Conservation (phyloP, 2,888 invertebrate species). For the Tortricodes alternella region DNA sequence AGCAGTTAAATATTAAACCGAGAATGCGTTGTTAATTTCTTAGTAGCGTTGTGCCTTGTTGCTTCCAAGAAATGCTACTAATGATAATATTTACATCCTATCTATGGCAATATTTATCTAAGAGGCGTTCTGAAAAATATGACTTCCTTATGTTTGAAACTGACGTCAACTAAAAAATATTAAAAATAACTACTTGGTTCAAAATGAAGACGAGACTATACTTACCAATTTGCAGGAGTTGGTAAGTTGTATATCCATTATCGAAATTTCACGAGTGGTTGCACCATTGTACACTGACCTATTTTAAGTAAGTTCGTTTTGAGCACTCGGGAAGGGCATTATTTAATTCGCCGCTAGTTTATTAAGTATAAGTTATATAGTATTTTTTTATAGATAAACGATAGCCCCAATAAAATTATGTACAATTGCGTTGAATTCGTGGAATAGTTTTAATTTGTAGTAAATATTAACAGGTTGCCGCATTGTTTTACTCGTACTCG, state of each 20-base stretch:
- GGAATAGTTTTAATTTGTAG: conserved; percentile 12
- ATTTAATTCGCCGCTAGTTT: conserved; percentile 28
- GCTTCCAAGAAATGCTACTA: conserved; percentile 29
- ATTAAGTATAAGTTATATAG: too few species aligned
- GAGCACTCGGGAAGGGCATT: conserved; percentile 23
- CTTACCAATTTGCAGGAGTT: neutral
- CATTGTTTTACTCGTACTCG: neutral
- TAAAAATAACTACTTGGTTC: too few species aligned
- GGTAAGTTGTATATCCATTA: neutral
- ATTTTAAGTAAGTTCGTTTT: conserved; percentile 24
- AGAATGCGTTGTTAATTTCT: conserved; percentile 51
- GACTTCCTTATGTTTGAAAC: neutral
- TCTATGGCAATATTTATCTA: conserved; percentile 19
- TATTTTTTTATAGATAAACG: too few species aligned
- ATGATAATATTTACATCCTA: conserved; percentile 24
- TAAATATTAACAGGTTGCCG: conserved; percentile 4
- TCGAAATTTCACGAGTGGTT: conserved; percentile 13
- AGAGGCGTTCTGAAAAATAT: neutral
- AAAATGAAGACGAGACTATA: too few species aligned
- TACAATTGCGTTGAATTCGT: conserved; percentile 20
- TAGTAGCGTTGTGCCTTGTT: conserved; percentile 35
- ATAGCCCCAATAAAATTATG: conserved; percentile 13
- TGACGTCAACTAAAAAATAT: neutral
- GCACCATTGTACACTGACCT: conserved; percentile 14
- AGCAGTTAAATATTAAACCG: conserved; percentile 49